Conservation (phyloP, 2,888 invertebrate genomes). For the Eretmocerus hayati region DNA sequence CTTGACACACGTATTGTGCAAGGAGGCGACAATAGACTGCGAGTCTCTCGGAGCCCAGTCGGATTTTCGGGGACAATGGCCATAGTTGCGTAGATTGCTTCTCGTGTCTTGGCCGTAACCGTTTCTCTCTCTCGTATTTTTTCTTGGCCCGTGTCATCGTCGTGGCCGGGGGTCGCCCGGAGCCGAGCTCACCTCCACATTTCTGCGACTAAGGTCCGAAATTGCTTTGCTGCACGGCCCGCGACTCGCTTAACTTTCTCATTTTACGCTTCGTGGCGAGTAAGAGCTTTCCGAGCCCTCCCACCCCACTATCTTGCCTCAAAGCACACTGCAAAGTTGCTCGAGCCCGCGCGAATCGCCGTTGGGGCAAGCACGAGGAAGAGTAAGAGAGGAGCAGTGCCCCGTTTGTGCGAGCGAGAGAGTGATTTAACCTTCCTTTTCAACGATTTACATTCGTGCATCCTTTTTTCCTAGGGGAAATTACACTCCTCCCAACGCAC, state of each 20-base stretch:
- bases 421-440: constrained; percentile 15
- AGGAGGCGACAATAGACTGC: not conserved
- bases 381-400: too few species aligned
- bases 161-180: not conserved
- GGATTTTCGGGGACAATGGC: constrained; percentile 20
- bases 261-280: constrained; percentile 21
- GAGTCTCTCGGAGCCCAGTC: not conserved
- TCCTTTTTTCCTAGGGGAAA: too few species aligned
- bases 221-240: constrained; percentile 13
- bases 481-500: too few species aligned
- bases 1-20: too few species aligned
- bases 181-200: too few species aligned
- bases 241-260: constrained; percentile 23
- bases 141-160: not conserved
- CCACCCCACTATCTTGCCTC: too few species aligned
- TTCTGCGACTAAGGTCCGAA: constrained; percentile 8
- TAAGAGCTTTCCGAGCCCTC: constrained; percentile 10
- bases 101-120: not conserved
- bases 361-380: too few species aligned
- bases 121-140: not conserved
- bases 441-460: not conserved
- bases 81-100: constrained; percentile 3
- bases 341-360: too few species aligned
- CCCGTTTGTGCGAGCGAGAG: not conserved
- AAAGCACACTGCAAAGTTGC: too few species aligned